phyloP scores from a whole-genome alignment of 2,797 vertebrate species.

The Phaenicophaeus curvirostris region DNA sequence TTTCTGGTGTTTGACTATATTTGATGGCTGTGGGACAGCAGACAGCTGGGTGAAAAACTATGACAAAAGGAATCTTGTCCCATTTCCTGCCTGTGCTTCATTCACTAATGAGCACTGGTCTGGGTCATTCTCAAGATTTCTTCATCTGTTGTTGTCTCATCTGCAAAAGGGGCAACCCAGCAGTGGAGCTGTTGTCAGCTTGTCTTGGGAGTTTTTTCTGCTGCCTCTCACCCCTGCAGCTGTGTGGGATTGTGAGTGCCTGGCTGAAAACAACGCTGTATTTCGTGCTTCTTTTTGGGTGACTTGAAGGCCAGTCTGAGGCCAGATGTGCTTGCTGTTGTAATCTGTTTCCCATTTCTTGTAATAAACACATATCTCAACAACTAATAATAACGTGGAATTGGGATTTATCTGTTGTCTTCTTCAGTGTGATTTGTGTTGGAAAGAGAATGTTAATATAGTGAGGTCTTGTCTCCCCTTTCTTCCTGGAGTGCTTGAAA shows the following conservation, averaged over 20 bases:
- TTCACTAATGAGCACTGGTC: slow-evolving; percentile 50
- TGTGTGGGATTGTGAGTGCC: slow-evolving; percentile 42
- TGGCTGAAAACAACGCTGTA: slow-evolving; percentile 40
- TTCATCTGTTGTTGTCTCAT: slow-evolving; percentile 65
- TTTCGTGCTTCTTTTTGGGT: slow-evolving; percentile 50
- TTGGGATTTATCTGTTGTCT: slow-evolving; percentile 32
- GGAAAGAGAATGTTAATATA: slow-evolving; percentile 25
- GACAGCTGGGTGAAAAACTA: slow-evolving; percentile 63
- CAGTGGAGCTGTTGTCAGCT: slow-evolving; percentile 66
- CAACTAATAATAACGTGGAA: slow-evolving; percentile 45
- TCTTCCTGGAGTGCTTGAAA: background rate
- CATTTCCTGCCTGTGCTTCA: slow-evolving; percentile 51
- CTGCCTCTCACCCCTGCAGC: slow-evolving; percentile 40
- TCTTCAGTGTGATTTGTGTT: slow-evolving; percentile 38
- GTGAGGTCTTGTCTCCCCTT: background rate
- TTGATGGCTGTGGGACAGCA: slow-evolving; percentile 18
- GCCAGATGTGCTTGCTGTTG: slow-evolving; percentile 57
- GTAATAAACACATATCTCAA: slow-evolving; percentile 50
- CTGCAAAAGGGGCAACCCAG: slow-evolving; percentile 62
- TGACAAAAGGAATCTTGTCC: slow-evolving; percentile 56
- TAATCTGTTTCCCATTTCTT: slow-evolving; percentile 59
- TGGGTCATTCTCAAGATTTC: slow-evolving; percentile 58
- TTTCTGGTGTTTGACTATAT: slow-evolving; percentile 12
- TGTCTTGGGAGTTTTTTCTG: slow-evolving; percentile 55
- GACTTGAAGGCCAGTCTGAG: slow-evolving; percentile 26